Evolutionary conservation across 2,797 vertebrate species (phyloP), one percentile per base, ranked within the genome.

Genomic region (Pampus argenteus): DNA sequence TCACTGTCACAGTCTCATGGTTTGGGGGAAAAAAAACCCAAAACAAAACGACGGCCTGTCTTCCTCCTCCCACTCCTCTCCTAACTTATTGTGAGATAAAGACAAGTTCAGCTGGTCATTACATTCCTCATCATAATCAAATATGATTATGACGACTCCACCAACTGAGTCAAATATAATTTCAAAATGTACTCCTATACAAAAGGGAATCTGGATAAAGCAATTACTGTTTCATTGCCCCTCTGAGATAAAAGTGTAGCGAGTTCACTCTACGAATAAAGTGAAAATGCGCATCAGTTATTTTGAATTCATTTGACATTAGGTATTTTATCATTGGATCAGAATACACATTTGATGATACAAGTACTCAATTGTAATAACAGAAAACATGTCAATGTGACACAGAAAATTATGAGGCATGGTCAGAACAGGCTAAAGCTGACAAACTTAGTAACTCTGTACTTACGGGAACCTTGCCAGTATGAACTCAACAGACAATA

Each of bases 1-100:
- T 89, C 79, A 74, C 82, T 86, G 85, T 88, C 85, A 86, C 74
- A 73, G 66, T 62, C 66, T 76, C 13, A 47, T 57, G 61, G 65
- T 78, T 82, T 79, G 66, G 56, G 71, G 44, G 75, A 56, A 82
- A 66, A 61, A 67, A 55, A n/a, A 51, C n/a, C n/a, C n/a, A n/a
- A 47, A 65, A 58, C 64, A 44, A 40, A 38, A 50, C 29, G 2
- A 2, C 29, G 15, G 66, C 57, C 55, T n/a, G 55, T 63, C 71
- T 67, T 55, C 65, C 61, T n/a, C n/a, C 77, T 73, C 63, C 66
- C 61, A 70, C 69, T 73, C 50, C 60, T 71, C 48, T 54, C 29
- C 28, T 44, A 68, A 71, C 48, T 74, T 51, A 67, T 77, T 83
- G 58, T 66, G 67, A 73, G 69, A 84, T 72, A 82, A 86, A 90